Evolutionary conservation across 2,888 invertebrate genomes (phyloP), one percentile per base, ranked within the genome.

Genomic region (Synergus laeviventris): DNA sequence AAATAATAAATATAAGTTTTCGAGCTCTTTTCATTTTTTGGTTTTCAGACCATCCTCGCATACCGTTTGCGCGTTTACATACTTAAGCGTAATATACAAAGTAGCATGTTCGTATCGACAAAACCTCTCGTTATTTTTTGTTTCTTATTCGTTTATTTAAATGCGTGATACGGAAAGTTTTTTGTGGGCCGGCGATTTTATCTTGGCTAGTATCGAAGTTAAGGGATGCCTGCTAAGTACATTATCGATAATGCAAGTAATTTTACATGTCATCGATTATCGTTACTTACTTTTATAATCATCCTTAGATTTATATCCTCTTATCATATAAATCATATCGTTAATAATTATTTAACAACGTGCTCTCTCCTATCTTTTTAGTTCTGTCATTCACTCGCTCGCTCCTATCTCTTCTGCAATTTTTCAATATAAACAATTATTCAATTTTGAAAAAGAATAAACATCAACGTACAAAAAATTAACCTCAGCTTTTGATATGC

Each of bases 71-170:
- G 62, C 62, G 62, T 38, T 38, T 62, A 62, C n/a, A 62, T 62
- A 62, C 62, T 62, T 38, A 62, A 62, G 62, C 62, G 38, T 62
- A 62, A 62, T 62, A 62, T 62, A 62, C 62, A 62, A 62, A 62
- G 62, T 62, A 62, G 62, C 38, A n/a, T 62, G 36, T n/a, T 61
- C 60, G 60, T 61, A 38, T 62, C 9, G 62, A 62, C 62, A 62
- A 62, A 61, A 62, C 12, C 11, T 62, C 38, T 62, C 62, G 11
- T 61, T 38, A n/a, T 62, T 60, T 61, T 62, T 62, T 18, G n/a
- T 62, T n/a, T 39, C 62, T 38, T 62, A 62, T n/a, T 62, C n/a
- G n/a, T 62, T 62, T n/a, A 62, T 62, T 62, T 62, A 38, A 62
- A 62, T 62, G 62, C 62, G 62, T 62, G 62, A 62, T 62, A 62